Evolutionary conservation across 2,888 invertebrate genomes (phyloP).

Genomic region (Lissonota sp.): DNA sequence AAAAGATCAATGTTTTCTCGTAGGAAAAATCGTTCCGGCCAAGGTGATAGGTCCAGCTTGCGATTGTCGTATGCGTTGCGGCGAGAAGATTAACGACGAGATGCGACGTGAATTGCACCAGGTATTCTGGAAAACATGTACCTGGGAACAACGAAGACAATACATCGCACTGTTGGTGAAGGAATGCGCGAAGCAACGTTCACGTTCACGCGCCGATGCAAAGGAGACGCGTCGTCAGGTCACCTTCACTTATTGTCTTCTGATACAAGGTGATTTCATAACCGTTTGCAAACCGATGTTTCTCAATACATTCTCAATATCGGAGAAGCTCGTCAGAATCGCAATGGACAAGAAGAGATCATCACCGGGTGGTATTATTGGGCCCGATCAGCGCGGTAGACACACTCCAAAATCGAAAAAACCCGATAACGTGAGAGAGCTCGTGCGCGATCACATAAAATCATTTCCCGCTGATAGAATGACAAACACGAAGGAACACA

Average conservation of each 20-base stretch:
- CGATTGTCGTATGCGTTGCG: conserved; percentile 74
- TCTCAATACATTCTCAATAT: conserved; percentile 74
- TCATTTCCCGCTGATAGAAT: conserved; percentile 71
- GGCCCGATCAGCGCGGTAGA: conserved; percentile 75
- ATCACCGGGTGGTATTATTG: conserved; percentile 72
- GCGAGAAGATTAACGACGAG: conserved; percentile 71
- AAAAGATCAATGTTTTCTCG: background rate
- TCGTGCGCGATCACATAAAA: conserved; percentile 74
- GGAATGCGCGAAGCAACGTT: conserved; percentile 75
- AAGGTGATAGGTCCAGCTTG: conserved; percentile 76
- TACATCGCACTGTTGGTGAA: conserved; percentile 74
- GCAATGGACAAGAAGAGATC: conserved; percentile 75
- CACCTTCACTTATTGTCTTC: conserved; percentile 73
- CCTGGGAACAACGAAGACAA: conserved; percentile 74
- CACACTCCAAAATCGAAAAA: conserved; percentile 76
- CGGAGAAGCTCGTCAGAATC: conserved; percentile 75
- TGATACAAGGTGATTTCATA: conserved; percentile 71
- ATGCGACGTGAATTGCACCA: conserved; percentile 72
- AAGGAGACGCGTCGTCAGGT: conserved; percentile 72
- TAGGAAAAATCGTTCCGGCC: conserved; percentile 73
- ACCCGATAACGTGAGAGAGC: conserved; percentile 72
- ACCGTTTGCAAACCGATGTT: conserved; percentile 77
- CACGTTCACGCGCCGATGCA: conserved; percentile 70
- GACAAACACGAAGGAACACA: conserved; percentile 67
- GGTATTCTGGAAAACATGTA: conserved; percentile 74